These are phyloP conservation scores for Bungarus multicinctus DNA, from an alignment of 2,113 vertebrate genomes.

Conservation along the genomic window DNA sequence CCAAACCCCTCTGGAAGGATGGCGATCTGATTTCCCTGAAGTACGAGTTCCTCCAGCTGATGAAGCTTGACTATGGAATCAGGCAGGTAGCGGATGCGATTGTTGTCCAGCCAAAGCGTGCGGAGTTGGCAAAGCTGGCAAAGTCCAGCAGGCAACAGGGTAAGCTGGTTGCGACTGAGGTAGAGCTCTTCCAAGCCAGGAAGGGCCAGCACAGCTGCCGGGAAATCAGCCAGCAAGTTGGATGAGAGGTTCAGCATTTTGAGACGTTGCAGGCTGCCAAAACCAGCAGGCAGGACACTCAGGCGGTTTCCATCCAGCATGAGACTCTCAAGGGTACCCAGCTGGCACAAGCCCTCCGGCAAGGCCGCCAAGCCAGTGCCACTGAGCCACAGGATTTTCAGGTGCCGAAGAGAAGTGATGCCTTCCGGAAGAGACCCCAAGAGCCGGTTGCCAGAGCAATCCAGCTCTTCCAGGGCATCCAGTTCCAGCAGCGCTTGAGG, in stretches of 20 bases:
- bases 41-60: slow-evolving; percentile 88
- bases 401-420: slow-evolving; percentile 74
- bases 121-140: slow-evolving; percentile 79
- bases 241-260: slow-evolving; percentile 97
- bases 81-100: slow-evolving; percentile 87
- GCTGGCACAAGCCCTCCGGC: slow-evolving; percentile 82
- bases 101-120: slow-evolving; percentile 96
- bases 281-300: slow-evolving; percentile 73
- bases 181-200: slow-evolving; percentile 90
- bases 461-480: slow-evolving; percentile 87
- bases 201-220: slow-evolving; percentile 78
- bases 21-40: slow-evolving; percentile 98
- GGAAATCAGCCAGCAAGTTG: slow-evolving; percentile 85
- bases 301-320: slow-evolving; percentile 93
- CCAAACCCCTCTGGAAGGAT: slow-evolving; percentile 94
- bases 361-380: slow-evolving; percentile 77
- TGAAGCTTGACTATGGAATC: slow-evolving; percentile 89
- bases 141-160: slow-evolving; percentile 78
- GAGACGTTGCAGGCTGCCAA: slow-evolving; percentile 80
- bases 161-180: slow-evolving; percentile 89
- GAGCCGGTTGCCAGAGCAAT: slow-evolving; percentile 92
- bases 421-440: slow-evolving; percentile 76
- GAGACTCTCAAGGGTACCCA: slow-evolving; percentile 87
- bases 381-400: slow-evolving; percentile 95
- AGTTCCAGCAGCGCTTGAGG: slow-evolving; percentile 82